Base-by-base conservation (phyloP, 2,113 vertebrate genomes). In the Syrrhaptes paradoxus region DNA sequence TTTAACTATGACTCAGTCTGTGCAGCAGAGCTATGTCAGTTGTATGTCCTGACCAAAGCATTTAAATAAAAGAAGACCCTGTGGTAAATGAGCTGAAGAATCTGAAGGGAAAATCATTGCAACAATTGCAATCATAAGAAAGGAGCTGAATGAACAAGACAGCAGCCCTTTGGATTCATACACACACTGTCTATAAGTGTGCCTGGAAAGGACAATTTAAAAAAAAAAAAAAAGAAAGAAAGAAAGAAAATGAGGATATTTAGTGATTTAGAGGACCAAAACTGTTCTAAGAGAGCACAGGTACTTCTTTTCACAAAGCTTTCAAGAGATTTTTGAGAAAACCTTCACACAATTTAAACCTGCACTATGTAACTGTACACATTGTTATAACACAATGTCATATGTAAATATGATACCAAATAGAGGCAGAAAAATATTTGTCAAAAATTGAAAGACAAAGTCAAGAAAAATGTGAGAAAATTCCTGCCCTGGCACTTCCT, bases 401-500 rank as follows among this genome's bases (percentile, higher is more conserved):
- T 10, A 14, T 5, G 18, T 31, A 85, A 75, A 72, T 22, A 34
- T 0, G 0, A 21, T 52, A 49, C 48, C 74, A 67, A 55, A 61
- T 21, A 76, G 52, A 72, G 67, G 67, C 79, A 75, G 36, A 29
- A 45, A 74, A 67, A 31, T 31, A 55, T 12, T n/a, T 52, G 34
- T 49, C 71, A 75, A 54, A 89, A 79, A 19, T 6, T 14, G 10
- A 48, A 66, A 74, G 48, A 54, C 19, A 26, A 67, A 84, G 61
- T 31, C 48, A 63, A 77, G 43, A 17, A 76, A 90, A 87, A 73
- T 7, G 19, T 1, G 4, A 89, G 51, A 73, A 26, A 41, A 82
- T 43, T 54, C 74, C 46, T 87, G n/a, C 22, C 28, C 28, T 73
- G 19, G 14, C 12, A 11, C 10, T 32, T 91, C 17, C n/a, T 25